Conservation (phyloP, 2,888 invertebrate species). For the Lissocephala sabroskyi region DNA sequence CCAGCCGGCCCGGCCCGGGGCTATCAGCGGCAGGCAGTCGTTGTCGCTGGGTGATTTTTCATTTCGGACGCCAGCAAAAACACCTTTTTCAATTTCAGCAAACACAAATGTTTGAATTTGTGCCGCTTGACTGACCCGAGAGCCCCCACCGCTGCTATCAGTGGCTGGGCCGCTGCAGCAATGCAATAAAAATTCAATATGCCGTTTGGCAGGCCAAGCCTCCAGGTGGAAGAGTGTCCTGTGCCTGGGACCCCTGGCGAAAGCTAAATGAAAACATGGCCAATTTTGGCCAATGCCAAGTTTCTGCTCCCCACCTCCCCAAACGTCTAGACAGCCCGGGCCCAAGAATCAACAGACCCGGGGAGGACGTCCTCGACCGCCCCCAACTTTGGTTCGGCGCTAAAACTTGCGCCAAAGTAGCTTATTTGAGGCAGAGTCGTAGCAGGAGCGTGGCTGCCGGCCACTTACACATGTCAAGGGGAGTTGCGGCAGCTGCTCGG, state of each 20-base stretch:
- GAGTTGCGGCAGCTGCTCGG: conserved; percentile 3
- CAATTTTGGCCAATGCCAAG: conserved; percentile 31
- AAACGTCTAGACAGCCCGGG: conserved; percentile 17
- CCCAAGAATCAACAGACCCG: conserved; percentile 46
- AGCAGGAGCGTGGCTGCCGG: not conserved
- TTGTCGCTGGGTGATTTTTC: conserved; percentile 48
- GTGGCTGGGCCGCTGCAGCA: conserved; percentile 5
- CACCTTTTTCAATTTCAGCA: conserved; percentile 62
- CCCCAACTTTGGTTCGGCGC: not conserved
- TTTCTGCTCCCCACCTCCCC: conserved; percentile 15
- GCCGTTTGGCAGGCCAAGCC: conserved; percentile 26
- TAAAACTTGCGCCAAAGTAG: not conserved
- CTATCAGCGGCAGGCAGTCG: conserved; percentile 26
- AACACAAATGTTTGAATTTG: conserved; percentile 54
- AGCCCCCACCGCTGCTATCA: too few species aligned
- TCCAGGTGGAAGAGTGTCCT: conserved; percentile 1
- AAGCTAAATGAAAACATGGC: conserved; percentile 44
- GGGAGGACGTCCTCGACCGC: not conserved
- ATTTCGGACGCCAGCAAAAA: conserved; percentile 58
- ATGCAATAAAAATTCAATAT: conserved; percentile 55
- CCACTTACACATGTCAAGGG: not conserved
- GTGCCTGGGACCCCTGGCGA: too few species aligned
- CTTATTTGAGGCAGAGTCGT: conserved; percentile 1
- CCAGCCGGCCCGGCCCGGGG: conserved; percentile 18
- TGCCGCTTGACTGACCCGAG: conserved; percentile 35